Evolutionary conservation across 2,113 vertebrate genomes (phyloP), one percentile per base, ranked within the genome.

Genomic region (Tetraodon nigroviridis): DNA sequence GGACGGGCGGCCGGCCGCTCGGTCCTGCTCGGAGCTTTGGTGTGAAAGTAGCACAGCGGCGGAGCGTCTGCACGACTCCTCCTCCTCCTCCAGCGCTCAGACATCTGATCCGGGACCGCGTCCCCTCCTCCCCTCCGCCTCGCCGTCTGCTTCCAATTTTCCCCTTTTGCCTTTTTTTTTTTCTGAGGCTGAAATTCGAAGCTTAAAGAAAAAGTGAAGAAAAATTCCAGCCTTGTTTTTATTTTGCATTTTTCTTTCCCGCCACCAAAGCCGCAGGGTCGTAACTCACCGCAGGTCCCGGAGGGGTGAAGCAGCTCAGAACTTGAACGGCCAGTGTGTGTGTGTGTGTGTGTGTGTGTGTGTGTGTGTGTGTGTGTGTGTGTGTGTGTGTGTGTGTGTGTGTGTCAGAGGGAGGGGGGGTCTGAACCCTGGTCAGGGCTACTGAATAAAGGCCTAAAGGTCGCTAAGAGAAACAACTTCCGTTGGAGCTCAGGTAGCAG

Each of bases 171-270:
- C 51, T 44, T 52, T 72, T 71, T 58, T 22, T 42, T 20, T 17
- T 56, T 72, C 65, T 71, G 51, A 49, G 65, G 67, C 69, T 86
- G 88, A 87, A 90, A 88, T 76, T 42, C 71, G 81, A 87, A 67
- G 61, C 75, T 55, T 55, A 84, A 75, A 54, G 51, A 76, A 85
- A 85, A 89, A 84, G 78, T 50, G 56, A 45, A 78, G 71, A 69
- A 60, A 62, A 64, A 77, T 76, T 86, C 79, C 67, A 51, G 75
- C 21, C 54, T 65, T 15, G 50, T 68, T 55, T 61, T 24, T 41
- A 16, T 46, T 37, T 37, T 8, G 32, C 32, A 19, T 69, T 65
- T 46, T 42, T 56, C 32, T 51, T 46, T 67, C 58, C 24, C 42
- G 58, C 73, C 55, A 32, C 46, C 7, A 20, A 18, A 21, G 21